Conservation (phyloP, 2,797 vertebrate genomes). For the Squalus acanthias region DNA sequence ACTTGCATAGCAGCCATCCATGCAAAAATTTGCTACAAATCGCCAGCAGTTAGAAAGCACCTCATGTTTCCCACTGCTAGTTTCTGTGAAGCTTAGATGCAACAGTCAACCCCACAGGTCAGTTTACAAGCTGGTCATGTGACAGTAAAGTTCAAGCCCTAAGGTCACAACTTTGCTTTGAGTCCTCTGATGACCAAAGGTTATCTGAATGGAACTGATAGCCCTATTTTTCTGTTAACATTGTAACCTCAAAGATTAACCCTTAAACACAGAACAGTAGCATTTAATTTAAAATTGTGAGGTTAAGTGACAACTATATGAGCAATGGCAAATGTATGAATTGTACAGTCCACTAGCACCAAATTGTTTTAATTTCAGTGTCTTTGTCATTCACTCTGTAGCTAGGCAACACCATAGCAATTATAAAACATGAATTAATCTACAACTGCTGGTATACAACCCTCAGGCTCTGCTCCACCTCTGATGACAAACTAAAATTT, state of each 20-base stretch:
- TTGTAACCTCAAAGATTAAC: conserved; percentile 50
- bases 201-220: conserved; percentile 90
- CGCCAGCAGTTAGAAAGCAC: conserved; percentile 51
- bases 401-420: conserved; percentile 33
- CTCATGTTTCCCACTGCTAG: conserved; percentile 69
- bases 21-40: conserved; percentile 54
- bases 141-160: conserved; percentile 85
- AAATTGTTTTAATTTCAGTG: conserved; percentile 34
- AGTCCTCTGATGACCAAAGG: conserved; percentile 79
- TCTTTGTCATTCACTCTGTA: conserved; percentile 33
- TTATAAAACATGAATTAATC: conserved; percentile 32
- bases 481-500: background rate
- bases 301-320: conserved; percentile 24
- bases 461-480: background rate
- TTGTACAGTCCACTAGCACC: background rate
- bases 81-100: conserved; percentile 58
- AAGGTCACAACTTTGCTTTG: conserved; percentile 78
- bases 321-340: background rate
- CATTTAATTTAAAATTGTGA: conserved; percentile 35
- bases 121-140: conserved; percentile 86
- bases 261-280: conserved; percentile 37
- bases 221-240: conserved; percentile 72
- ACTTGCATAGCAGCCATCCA: conserved; percentile 71
- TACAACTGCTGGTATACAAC: background rate
- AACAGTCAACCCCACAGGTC: conserved; percentile 70